Conservation (phyloP, 2,797 vertebrate genomes). For the Spatula versicolor region DNA sequence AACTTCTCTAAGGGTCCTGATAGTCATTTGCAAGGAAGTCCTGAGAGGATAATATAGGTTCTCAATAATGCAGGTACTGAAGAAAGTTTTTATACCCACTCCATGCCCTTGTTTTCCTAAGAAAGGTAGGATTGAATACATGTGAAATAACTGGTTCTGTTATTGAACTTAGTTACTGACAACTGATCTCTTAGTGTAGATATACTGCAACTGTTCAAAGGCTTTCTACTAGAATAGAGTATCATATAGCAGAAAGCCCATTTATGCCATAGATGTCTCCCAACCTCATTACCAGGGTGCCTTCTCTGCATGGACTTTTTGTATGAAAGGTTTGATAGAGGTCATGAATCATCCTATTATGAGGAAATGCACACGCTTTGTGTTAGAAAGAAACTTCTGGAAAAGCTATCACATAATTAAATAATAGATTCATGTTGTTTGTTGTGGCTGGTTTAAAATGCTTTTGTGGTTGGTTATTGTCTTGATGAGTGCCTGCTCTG, state of each 20-base stretch:
- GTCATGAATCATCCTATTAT: neutral
- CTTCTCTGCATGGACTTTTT: neutral
- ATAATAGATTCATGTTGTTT: neutral
- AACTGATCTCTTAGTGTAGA: neutral
- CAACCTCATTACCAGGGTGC: neutral
- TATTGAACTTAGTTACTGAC: neutral
- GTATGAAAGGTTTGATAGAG: neutral
- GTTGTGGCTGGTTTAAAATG: neutral
- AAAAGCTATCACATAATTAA: neutral
- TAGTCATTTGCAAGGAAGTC: neutral
- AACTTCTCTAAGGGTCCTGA: neutral
- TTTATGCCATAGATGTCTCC: neutral
- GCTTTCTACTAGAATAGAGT: neutral
- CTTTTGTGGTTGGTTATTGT: constrained; percentile 38
- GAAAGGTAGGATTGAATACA: neutral
- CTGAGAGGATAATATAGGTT: neutral
- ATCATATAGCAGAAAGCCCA: neutral
- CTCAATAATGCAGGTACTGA: neutral
- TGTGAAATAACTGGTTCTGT: neutral
- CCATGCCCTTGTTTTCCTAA: neutral
- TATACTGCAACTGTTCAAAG: neutral
- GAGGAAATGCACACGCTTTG: neutral
- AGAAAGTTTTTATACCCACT: rapidly evolving
- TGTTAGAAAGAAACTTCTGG: constrained; percentile 27
- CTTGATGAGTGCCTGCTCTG: constrained; percentile 39